Evolutionary conservation across 2,113 vertebrate genomes (phyloP).

Genomic region (Colinus virginianus): DNA sequence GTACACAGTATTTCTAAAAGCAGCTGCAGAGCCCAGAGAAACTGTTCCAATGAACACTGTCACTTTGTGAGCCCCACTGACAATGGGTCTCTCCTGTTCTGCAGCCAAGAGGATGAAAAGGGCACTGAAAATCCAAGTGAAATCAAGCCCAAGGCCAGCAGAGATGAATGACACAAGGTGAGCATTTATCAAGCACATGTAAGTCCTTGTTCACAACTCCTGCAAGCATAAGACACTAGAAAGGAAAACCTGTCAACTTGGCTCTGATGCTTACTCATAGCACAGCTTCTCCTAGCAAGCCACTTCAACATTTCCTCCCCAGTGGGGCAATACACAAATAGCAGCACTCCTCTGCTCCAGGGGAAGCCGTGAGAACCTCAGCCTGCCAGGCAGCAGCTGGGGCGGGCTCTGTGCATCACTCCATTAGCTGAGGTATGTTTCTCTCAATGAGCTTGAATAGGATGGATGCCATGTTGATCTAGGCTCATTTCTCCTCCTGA

Average conservation of each 20-base stretch:
- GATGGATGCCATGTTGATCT: background rate
- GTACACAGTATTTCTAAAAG: rapidly evolving
- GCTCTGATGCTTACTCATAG: background rate
- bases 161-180: rapidly evolving
- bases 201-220: background rate
- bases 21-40: background rate
- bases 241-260: background rate
- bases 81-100: background rate
- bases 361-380: background rate
- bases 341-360: background rate
- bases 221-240: background rate
- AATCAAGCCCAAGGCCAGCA: rapidly evolving
- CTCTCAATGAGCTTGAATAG: background rate
- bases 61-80: rapidly evolving
- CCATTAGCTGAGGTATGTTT: background rate
- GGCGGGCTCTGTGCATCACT: background rate
- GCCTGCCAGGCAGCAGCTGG: background rate
- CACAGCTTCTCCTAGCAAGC: background rate
- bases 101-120: background rate
- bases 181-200: rapidly evolving
- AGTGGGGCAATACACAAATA: background rate
- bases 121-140: background rate
- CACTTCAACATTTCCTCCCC: background rate
- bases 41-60: rapidly evolving
- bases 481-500: background rate